Evolutionary conservation across 2,888 invertebrate genomes (phyloP).

Genomic region (Panorpa germanica): DNA sequence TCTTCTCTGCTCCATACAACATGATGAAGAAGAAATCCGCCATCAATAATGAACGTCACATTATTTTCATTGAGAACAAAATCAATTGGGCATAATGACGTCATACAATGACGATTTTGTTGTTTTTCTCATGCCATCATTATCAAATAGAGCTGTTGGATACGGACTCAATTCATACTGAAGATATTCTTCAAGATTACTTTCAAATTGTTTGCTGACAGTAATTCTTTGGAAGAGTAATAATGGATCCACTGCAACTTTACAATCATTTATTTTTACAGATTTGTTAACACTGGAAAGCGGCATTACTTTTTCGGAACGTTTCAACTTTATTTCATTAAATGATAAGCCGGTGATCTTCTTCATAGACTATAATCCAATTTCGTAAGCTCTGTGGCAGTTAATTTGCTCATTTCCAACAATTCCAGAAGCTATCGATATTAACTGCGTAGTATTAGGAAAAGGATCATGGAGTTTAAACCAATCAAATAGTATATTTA

Average conservation of each 20-base stretch:
- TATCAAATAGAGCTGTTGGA: conserved; percentile 12
- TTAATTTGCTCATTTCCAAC: conserved; percentile 15
- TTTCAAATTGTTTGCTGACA: conserved; percentile 13
- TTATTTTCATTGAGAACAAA: conserved; percentile 7
- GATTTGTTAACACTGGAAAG: conserved; percentile 12
- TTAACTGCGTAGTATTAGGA: conserved; percentile 12
- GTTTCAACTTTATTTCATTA: too few species aligned
- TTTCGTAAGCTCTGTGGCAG: conserved; percentile 13
- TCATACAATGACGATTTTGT: conserved; percentile 10
- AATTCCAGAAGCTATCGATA: conserved; percentile 15
- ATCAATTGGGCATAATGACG: too few species aligned
- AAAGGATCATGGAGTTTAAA: conserved; percentile 13
- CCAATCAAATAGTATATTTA: conserved; percentile 14
- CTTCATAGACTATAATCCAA: conserved; percentile 12
- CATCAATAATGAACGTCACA: conserved; percentile 11
- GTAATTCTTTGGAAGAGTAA: conserved; percentile 13
- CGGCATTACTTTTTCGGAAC: too few species aligned
- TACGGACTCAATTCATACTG: conserved; percentile 13
- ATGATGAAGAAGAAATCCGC: conserved; percentile 13
- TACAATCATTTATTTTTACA: conserved; percentile 11
- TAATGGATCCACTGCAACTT: conserved; percentile 9
- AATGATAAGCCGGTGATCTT: conserved; percentile 13
- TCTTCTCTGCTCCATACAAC: conserved; percentile 13
- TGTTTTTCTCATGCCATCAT: conserved; percentile 14
- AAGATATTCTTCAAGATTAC: conserved; percentile 8